These are phyloP conservation scores for Nephila pilipes DNA, from an alignment of 1,140 invertebrate genomes.

Conservation along the genomic window DNA sequence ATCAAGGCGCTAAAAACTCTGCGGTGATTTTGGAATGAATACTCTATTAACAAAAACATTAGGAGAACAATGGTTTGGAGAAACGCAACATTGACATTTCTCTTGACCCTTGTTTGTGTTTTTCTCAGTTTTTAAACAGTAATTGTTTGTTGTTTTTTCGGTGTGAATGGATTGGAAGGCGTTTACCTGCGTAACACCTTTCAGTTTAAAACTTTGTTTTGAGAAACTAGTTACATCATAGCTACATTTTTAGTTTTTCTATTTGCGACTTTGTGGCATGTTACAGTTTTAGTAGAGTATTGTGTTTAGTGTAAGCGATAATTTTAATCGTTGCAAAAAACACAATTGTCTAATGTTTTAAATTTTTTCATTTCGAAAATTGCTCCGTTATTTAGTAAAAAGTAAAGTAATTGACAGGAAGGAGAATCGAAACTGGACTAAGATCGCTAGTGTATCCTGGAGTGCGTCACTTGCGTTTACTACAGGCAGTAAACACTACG, in stretches of 20 bases:
- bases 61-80: neutral
- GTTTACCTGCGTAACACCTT: neutral
- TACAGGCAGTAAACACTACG: too few species aligned
- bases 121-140: neutral
- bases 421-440: too few species aligned
- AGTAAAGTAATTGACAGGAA: too few species aligned
- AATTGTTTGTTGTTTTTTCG: neutral
- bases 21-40: neutral
- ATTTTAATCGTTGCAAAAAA: neutral
- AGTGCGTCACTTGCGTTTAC: too few species aligned
- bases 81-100: constrained; percentile 26
- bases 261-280: neutral
- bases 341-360: neutral
- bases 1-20: neutral
- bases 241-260: neutral
- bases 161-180: neutral
- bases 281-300: neutral
- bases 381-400: too few species aligned
- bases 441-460: too few species aligned
- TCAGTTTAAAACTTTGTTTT: neutral
- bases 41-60: neutral
- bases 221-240: neutral
- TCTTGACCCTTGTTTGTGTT: neutral
- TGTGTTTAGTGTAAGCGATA: neutral
- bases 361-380: neutral